A percentile compares a stretch with the other conserved stretches of the same genome.
Conservation (phyloP, 2,888 invertebrate species). For the Synergus japonicus region DNA sequence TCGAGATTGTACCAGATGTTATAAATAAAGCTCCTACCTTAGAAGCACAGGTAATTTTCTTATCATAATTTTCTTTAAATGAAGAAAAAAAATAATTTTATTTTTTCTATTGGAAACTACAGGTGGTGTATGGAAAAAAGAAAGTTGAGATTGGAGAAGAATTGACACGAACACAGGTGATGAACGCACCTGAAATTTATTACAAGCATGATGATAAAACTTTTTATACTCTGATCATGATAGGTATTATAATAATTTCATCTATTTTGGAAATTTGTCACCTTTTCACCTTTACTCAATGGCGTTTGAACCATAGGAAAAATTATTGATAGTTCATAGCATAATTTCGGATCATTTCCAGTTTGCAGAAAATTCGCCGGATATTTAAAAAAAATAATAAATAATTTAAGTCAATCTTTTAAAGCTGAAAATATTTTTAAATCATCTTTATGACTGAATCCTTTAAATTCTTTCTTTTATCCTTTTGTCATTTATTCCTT, state of each 20-base stretch:
- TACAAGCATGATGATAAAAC: constrained; percentile 82
- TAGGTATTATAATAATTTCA: constrained; percentile 79
- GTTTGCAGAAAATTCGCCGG: too few relatives aligned
- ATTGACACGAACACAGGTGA: constrained; percentile 83
- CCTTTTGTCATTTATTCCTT: too few relatives aligned
- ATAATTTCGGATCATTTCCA: too few relatives aligned
- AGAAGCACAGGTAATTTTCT: constrained; percentile 70
- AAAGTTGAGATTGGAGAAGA: constrained; percentile 83
- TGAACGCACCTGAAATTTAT: constrained; percentile 84
- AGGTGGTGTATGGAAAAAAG: constrained; percentile 77
- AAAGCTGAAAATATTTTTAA: too few relatives aligned
- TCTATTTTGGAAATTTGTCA: too few relatives aligned
- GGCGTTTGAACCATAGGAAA: too few relatives aligned
- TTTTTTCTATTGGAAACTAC: neutral
- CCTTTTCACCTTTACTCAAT: too few relatives aligned
- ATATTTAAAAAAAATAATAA: too few relatives aligned
- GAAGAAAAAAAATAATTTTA: neutral
- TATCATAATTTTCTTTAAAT: neutral
- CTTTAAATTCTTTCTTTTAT: too few relatives aligned
- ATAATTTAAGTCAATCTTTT: too few relatives aligned
- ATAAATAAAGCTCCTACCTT: constrained; percentile 68
- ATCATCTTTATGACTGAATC: too few relatives aligned
- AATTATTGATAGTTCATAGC: too few relatives aligned
- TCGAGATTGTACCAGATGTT: constrained; percentile 81
- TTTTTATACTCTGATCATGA: constrained; percentile 90